Evolutionary conservation across 2,797 vertebrate species (phyloP).

Genomic region (Ficedula albicollis): DNA sequence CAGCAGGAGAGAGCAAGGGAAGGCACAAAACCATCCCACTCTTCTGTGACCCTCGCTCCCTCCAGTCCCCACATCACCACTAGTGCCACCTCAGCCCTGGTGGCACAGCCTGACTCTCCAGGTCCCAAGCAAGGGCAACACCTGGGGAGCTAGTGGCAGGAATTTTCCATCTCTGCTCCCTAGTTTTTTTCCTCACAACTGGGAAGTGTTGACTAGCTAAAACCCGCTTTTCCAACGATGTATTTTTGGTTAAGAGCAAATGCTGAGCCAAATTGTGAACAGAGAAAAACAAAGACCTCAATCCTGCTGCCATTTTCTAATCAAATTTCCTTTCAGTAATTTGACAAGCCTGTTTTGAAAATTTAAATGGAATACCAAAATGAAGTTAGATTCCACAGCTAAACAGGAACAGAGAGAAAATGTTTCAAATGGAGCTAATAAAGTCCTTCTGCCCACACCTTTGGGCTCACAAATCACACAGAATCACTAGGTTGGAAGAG

Average conservation of each 20-base stretch:
- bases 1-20: background rate
- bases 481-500: no score
- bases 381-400: background rate
- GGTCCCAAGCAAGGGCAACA: fast-evolving
- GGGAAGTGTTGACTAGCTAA: background rate
- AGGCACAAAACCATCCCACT: background rate
- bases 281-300: slow-evolving; percentile 34
- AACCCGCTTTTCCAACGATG: background rate
- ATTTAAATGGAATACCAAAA: slow-evolving; percentile 39
- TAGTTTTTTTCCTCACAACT: background rate
- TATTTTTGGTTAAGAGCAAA: slow-evolving; percentile 20
- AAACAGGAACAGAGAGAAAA: background rate
- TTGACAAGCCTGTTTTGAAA: slow-evolving; percentile 41
- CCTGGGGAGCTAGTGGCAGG: fast-evolving
- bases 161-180: background rate
- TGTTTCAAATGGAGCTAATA: background rate
- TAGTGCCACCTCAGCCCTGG: background rate
- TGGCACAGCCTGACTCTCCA: background rate
- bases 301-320: slow-evolving; percentile 37
- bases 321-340: slow-evolving; percentile 53
- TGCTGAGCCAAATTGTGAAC: background rate
- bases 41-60: fast-evolving
- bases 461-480: background rate
- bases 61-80: background rate
- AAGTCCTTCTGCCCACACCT: slow-evolving; percentile 14